A percentile compares a stretch with the other conserved stretches of the same genome.
Conservation (phyloP, 2,113 vertebrate species). For the Megatriorchis doriae region DNA sequence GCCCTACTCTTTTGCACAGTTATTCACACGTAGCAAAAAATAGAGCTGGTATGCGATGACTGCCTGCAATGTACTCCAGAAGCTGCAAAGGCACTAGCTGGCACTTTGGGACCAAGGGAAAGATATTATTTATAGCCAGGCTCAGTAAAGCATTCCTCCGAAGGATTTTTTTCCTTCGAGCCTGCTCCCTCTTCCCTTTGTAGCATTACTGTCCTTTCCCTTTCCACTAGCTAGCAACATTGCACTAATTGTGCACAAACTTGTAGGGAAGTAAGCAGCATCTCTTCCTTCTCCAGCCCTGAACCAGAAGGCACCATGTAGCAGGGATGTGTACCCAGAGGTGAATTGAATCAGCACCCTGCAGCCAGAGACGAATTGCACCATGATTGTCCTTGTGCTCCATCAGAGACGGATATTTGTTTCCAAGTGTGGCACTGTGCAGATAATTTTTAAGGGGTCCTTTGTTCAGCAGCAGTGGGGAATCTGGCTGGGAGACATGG, state of each 20-base stretch:
- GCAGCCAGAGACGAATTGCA: not conserved
- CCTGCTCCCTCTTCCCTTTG: not conserved
- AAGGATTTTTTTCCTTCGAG: not conserved
- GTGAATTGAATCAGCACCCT: fast-evolving
- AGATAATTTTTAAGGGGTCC: not conserved
- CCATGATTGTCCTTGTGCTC: fast-evolving
- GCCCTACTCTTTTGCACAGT: not conserved
- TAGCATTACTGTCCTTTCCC: not conserved
- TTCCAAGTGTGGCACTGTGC: not conserved
- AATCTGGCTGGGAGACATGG: not conserved
- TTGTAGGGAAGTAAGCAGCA: not conserved
- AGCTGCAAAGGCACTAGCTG: not conserved
- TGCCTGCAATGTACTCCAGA: not conserved
- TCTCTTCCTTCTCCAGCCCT: not conserved
- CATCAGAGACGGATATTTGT: fast-evolving
- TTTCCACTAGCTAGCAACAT: not conserved
- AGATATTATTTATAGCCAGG: conserved; percentile 19
- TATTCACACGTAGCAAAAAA: not conserved
- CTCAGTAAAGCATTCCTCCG: not conserved
- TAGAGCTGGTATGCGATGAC: not conserved
- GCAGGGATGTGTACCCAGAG: fast-evolving
- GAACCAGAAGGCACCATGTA: not conserved
- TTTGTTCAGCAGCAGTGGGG: not conserved
- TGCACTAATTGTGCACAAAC: not conserved
- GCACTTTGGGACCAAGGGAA: not conserved